Base-by-base conservation (phyloP, 2,113 vertebrate genomes). In the Boleophthalmus pectinirostris region DNA sequence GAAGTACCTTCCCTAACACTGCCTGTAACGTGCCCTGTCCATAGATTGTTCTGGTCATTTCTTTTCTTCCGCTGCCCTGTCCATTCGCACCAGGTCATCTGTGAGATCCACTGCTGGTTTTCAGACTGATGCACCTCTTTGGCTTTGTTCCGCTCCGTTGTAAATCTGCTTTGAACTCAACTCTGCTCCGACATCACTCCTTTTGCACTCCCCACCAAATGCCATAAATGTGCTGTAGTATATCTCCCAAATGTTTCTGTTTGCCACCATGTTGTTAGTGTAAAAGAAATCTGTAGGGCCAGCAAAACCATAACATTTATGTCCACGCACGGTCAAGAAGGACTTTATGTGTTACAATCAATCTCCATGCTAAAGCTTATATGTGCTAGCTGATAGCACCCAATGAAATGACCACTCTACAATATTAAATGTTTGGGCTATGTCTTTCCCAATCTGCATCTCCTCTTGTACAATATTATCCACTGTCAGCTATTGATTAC, bases 351-450 rank as follows among this genome's bases (percentile, higher is more conserved):
- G 61, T 43, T 64, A 43, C 35, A n/a, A 64, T 64, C 61, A 43
- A 64, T 64, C 61, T 64, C 20, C 61, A 43, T n/a, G 20, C 33
- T 64, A 38, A n/a, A n/a, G 61, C 18, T 38, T 64, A 21, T 64
- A 33, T 21, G 61, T 57, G 69, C 69, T 58, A 38, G 61, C 18
- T 20, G 66, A 72, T 18, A 43, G 10, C 14, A 72, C 23, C 67
- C 66, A 73, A 79, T 78, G 43, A 82, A 77, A 47, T 57, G 35
- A 12, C 64, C 53, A 53, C 74, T 71, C 61, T 73, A 77, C 70
- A 33, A 70, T 58, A 75, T 75, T 75, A 61, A 77, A 82, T 49
- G 10, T 20, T 6, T 49, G 29, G 61, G 58, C 58, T 33, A 33
- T 61, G 58, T 61, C 58, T 16, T 25, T 61, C 25, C 18, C 58